These are phyloP conservation scores for Gymnorhina tibicen DNA, from an alignment of 2,113 vertebrate species.

Conservation along the genomic window DNA sequence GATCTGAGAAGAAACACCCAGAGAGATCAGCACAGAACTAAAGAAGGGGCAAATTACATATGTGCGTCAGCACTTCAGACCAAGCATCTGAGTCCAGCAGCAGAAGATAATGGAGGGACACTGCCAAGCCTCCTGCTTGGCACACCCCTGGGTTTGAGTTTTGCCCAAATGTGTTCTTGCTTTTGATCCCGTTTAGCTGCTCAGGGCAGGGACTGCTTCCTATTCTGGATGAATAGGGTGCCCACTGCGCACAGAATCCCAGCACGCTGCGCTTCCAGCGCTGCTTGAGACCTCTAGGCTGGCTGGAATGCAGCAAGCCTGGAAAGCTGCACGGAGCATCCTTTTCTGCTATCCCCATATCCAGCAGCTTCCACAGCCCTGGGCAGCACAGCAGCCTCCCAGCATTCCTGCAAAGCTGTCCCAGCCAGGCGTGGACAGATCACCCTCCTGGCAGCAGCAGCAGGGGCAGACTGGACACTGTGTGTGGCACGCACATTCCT, in stretches of 20 bases:
- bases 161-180: background rate
- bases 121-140: slow-evolving; percentile 59
- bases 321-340: background rate
- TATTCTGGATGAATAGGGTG: background rate
- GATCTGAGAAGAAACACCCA: background rate
- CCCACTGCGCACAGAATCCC: background rate
- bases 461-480: background rate
- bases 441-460: background rate
- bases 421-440: background rate
- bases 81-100: background rate
- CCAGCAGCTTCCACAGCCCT: background rate
- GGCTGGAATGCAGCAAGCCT: slow-evolving; percentile 1
- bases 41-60: slow-evolving; percentile 30
- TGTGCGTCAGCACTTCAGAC: background rate
- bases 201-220: background rate
- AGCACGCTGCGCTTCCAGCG: background rate
- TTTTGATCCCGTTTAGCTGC: background rate
- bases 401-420: background rate
- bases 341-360: background rate
- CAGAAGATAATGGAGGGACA: slow-evolving; percentile 50
- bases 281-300: background rate
- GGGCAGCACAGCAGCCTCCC: background rate
- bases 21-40: background rate
- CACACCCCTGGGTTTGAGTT: background rate
- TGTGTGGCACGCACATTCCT: background rate